Evolutionary conservation across 2,888 invertebrate species (phyloP).

Genomic region (Noctua janthina): DNA sequence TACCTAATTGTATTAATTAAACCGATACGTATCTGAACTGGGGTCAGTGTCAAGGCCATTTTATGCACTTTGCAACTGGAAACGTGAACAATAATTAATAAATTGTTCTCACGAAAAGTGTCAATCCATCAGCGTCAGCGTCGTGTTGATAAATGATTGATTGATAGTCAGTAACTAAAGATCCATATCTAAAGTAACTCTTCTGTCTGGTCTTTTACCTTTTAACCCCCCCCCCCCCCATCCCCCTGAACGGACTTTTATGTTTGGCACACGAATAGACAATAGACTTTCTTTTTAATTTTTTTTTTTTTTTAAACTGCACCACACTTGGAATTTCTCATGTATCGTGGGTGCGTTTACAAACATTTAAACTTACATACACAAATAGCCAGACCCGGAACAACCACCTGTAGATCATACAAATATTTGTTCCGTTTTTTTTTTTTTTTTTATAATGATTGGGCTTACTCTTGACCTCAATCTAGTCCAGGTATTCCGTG

Average conservation of each 20-base stretch:
- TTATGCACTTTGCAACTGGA: conserved; percentile 14
- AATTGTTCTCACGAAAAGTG: background rate
- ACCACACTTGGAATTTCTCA: too few relatives aligned
- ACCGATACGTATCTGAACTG: background rate
- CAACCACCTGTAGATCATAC: too few relatives aligned
- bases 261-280: background rate
- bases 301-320: too few relatives aligned
- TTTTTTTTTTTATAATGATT: too few relatives aligned
- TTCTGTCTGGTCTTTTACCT: background rate
- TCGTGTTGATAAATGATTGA: background rate
- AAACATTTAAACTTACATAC: too few relatives aligned
- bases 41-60: conserved; percentile 11
- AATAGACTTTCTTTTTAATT: too few relatives aligned
- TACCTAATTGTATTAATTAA: conserved; percentile 23
- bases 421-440: too few relatives aligned
- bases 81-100: conserved; percentile 6
- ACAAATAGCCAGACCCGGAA: too few relatives aligned
- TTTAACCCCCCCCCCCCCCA: too few relatives aligned
- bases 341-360: too few relatives aligned
- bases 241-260: background rate
- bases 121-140: background rate
- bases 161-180: background rate
- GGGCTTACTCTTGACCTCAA: too few relatives aligned
- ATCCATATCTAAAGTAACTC: background rate
- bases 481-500: too few relatives aligned